A percentile compares a stretch with the other conserved stretches of the same genome.
Evolutionary conservation across 2,797 vertebrate species (phyloP).

Genomic region (Melanotaenia parkinsoni): DNA sequence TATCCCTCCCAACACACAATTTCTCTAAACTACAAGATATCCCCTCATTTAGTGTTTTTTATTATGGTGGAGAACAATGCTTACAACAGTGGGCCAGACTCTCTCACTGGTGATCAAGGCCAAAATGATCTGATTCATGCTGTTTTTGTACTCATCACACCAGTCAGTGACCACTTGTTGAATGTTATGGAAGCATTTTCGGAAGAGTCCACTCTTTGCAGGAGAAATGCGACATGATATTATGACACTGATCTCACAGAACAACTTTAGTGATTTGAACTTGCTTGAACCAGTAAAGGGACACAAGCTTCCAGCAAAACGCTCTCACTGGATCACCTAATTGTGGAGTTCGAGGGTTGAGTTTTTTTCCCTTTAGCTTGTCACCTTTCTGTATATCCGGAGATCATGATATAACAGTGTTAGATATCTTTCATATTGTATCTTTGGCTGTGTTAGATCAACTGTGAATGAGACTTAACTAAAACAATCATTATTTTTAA

Average conservation of each 20-base stretch:
- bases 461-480: neutral
- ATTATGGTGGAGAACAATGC: neutral
- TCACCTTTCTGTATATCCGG: neutral
- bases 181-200: neutral
- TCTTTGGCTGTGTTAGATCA: neutral
- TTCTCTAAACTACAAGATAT: neutral
- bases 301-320: neutral
- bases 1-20: neutral
- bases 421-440: neutral
- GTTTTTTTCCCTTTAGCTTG: neutral
- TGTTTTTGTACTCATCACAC: neutral
- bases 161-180: neutral
- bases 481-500: neutral
- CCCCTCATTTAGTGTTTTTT: neutral
- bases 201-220: neutral
- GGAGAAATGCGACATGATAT: neutral
- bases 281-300: neutral
- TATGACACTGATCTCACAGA: neutral
- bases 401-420: neutral
- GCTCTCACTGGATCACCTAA: neutral
- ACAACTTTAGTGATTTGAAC: neutral
- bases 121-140: neutral
- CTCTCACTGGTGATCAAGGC: neutral
- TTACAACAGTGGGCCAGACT: neutral
- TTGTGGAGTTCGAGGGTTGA: neutral